These are phyloP conservation scores for Lordiphosa andalusiaca DNA, from an alignment of 2,888 invertebrate genomes.

Conservation along the genomic window DNA sequence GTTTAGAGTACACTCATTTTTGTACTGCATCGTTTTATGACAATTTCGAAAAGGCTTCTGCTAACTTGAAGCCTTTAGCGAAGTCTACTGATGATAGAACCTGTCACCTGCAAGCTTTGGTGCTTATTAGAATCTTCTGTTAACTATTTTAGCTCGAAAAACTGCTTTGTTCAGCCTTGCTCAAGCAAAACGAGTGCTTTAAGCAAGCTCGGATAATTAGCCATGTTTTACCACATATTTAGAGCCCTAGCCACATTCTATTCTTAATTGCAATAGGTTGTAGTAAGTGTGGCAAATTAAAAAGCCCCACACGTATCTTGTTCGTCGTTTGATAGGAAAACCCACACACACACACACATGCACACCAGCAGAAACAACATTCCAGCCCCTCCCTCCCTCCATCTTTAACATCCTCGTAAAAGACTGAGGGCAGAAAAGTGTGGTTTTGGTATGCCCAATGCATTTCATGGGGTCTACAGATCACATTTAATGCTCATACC, in stretches of 20 bases:
- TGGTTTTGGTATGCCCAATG: conserved; percentile 54
- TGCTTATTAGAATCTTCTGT: no score
- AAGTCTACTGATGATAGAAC: no score
- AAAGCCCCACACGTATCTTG: conserved; percentile 61
- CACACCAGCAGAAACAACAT: conserved; percentile 14
- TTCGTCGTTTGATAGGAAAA: conserved; percentile 44
- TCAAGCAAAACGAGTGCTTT: conserved; percentile 5
- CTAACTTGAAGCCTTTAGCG: no score
- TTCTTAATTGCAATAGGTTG: conserved; percentile 4
- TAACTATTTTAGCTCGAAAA: no score
- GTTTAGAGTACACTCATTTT: no score
- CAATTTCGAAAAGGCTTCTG: no score
- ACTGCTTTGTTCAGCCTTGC: no score
- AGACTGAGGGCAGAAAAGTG: conserved; percentile 32
- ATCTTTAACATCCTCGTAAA: conserved; percentile 57
- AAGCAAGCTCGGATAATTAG: conserved; percentile 26
- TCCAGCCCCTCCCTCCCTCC: conserved; percentile 5
- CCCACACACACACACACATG: conserved; percentile 10
- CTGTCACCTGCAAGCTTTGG: no score
- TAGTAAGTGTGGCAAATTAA: conserved; percentile 40
- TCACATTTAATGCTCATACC: conserved; percentile 41
- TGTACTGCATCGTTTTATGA: no score
- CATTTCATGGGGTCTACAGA: conserved; percentile 37
- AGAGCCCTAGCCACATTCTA: background rate
- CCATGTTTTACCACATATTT: conserved; percentile 26